Evolutionary conservation across 2,113 vertebrate genomes (phyloP).

Genomic region (Prunella himalayana): DNA sequence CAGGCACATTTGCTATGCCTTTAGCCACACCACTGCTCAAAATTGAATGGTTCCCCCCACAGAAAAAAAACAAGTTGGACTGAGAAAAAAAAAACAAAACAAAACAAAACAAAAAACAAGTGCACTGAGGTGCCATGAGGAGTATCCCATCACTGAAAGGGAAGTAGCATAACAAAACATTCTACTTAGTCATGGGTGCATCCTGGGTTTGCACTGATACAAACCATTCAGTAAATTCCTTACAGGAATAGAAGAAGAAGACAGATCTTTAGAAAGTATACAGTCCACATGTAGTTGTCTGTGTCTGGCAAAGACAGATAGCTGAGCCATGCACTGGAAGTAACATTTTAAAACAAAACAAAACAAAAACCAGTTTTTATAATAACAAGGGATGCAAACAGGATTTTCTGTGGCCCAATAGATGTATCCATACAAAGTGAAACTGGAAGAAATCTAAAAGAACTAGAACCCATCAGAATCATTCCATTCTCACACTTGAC

Average conservation of each 20-base stretch:
- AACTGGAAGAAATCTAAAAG: background rate
- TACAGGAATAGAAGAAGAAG: background rate
- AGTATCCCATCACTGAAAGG: background rate
- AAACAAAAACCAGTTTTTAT: background rate
- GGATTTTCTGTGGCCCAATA: background rate
- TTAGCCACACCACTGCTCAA: background rate
- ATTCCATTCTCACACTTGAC: background rate
- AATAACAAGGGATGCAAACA: background rate
- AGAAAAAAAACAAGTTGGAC: background rate
- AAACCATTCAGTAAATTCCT: background rate
- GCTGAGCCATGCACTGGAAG: background rate
- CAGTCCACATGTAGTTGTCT: fast-evolving
- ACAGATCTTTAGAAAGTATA: background rate
- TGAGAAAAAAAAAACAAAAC: background rate
- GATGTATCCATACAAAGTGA: background rate
- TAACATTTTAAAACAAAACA: background rate
- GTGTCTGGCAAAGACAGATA: background rate
- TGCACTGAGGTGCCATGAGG: background rate
- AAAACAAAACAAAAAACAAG: background rate
- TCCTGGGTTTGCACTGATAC: background rate
- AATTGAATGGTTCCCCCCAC: background rate
- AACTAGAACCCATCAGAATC: background rate
- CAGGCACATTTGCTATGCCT: background rate
- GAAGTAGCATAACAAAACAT: background rate
- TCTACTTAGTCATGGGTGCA: background rate